Evolutionary conservation across 2,797 vertebrate species (phyloP), one percentile per base, ranked within the genome.

Genomic region (Peromyscus aztecus): DNA sequence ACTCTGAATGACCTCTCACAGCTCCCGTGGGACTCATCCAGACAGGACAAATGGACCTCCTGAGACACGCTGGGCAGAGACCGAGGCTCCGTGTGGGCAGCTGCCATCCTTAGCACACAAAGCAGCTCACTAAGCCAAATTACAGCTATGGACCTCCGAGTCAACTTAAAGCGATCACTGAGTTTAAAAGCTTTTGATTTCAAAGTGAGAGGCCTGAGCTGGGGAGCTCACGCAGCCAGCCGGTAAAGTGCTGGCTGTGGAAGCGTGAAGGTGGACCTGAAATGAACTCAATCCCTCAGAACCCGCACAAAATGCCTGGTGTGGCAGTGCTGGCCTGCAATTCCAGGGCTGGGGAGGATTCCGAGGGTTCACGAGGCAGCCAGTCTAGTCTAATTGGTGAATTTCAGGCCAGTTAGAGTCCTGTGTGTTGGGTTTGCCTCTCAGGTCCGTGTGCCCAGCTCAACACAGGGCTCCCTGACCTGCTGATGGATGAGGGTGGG

Each of bases 401-500:
- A 34, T 2, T 67, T 34, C 10, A 23, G 82, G 9, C 29, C n/a
- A 46, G 29, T 29, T 83, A 84, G 29, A 31, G 17, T 27, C 40
- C 13, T 43, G 59, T 31, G 34, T 71, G 17, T 37, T n/a, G 31
- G 67, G 16, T 17, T 69, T 69, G 67, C 14, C 31, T 69, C 34
- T 67, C 29, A 67, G 63, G 27, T 63, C 3, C 0, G 61, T 29
- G 24, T 29, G 57, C 21, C 65, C 34, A 63, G 83, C 7, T 4
- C 1, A 14, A 11, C 3, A 23, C 49, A 14, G 29, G 10, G 49
- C 34, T 21, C 11, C 81, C 55, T 9, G 52, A 40, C 14, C 55
- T 29, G 40, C 9, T 3, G 31, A 27, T 12, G 31, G 16, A 10
- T 14, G 34, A 67, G 46, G 1, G 5, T 23, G 0, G 1, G 13